Evolutionary conservation across 1,140 invertebrate genomes (phyloP).

Genomic region (Ganaspis sp.): DNA sequence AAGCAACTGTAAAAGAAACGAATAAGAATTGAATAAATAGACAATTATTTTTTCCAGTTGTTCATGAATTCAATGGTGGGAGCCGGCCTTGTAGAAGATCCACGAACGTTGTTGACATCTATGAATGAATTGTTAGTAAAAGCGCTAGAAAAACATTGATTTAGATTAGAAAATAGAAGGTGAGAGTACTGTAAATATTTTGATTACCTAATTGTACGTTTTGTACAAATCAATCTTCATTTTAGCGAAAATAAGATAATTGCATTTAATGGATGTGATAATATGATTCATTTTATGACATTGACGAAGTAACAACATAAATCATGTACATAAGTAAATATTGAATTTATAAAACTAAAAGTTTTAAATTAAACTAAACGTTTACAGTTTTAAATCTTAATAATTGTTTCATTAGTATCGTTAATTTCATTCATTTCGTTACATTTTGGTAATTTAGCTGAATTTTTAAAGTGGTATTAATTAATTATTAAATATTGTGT

Average conservation of each 20-base stretch:
- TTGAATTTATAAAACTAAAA: too few species aligned
- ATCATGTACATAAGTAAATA: too few species aligned
- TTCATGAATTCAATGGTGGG: conserved; percentile 96
- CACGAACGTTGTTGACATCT: conserved; percentile 86
- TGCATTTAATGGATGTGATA: neutral
- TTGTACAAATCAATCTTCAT: neutral
- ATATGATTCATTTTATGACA: too few species aligned
- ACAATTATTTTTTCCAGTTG: conserved; percentile 79
- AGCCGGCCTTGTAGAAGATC: conserved; percentile 95
- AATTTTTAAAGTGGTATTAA: too few species aligned
- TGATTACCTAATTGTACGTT: neutral
- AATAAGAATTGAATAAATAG: neutral
- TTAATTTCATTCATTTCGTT: too few species aligned
- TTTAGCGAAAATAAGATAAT: neutral
- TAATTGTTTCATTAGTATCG: too few species aligned
- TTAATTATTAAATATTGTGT: too few species aligned
- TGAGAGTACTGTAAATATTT: neutral
- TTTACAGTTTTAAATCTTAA: too few species aligned
- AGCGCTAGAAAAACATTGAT: conserved; percentile 88
- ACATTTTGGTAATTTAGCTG: too few species aligned
- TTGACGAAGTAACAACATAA: too few species aligned
- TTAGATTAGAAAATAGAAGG: neutral
- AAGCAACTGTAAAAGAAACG: too few species aligned
- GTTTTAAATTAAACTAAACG: too few species aligned
- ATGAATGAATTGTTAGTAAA: conserved; percentile 92